Percentiles rank a stretch among this genome's conserved stretches.
These are phyloP conservation scores for Ageneiosus marmoratus DNA, from an alignment of 2,113 vertebrate genomes.

Conservation along the genomic window DNA sequence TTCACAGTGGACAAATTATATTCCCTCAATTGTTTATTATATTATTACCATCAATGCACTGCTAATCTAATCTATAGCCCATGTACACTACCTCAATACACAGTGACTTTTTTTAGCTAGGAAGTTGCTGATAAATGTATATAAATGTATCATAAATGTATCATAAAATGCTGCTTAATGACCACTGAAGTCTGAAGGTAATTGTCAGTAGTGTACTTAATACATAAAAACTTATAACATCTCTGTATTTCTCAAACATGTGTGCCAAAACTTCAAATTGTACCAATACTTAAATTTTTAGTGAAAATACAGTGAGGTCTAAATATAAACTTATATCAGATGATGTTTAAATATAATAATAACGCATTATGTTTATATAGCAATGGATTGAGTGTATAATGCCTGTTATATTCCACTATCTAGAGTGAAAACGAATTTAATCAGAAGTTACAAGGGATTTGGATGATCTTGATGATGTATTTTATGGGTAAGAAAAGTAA, in stretches of 20 bases:
- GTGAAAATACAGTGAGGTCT: not conserved
- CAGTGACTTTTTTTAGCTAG: not conserved
- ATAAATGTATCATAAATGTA: not conserved
- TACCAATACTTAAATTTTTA: not conserved
- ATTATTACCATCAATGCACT: not conserved
- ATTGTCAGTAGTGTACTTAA: not conserved
- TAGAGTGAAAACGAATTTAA: not conserved
- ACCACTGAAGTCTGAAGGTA: not conserved
- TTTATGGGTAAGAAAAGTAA: not conserved
- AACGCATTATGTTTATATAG: not conserved
- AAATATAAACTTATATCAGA: not conserved
- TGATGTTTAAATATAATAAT: not conserved
- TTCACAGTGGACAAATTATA: not conserved
- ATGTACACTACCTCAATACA: not conserved
- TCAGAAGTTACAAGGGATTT: not conserved
- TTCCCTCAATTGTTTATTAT: no score
- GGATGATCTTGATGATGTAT: not conserved
- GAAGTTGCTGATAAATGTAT: not conserved
- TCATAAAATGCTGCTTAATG: not conserved
- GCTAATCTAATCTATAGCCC: not conserved
- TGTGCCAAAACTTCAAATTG: not conserved
- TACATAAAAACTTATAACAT: not conserved
- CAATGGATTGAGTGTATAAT: not conserved
- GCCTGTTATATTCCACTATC: not conserved
- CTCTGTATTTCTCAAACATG: not conserved